Base-by-base conservation (phyloP, 1,140 invertebrate genomes). In the Bombyx mandarina region DNA sequence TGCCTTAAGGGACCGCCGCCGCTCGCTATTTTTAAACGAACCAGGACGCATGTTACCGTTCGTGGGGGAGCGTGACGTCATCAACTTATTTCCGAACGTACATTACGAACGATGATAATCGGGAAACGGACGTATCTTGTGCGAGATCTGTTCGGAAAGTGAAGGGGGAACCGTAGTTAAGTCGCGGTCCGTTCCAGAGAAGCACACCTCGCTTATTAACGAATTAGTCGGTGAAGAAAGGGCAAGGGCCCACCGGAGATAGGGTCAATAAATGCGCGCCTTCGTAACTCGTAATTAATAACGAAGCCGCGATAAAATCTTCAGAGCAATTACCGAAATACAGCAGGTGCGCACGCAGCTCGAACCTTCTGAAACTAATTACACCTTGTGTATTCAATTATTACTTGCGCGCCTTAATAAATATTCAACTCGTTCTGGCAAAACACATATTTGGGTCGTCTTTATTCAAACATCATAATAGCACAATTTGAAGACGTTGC, bases 1-100 rank as follows among this genome's bases (percentile, higher is more conserved):
- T 77, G 82, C 80, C 83, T 87, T 86, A 87, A 84, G 80, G 82
- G 82, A 86, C 74, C 67, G 78, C 68, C 69, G 68, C 50, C 63
- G 49, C 48, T 56, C 4, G 26, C 79, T 86, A 86, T 86, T 84
- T 84, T 82, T 84, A 86, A 75, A 64, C 67, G 56, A 56, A 60
- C 61, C 75, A 76, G 71, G 75, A 68, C 64, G 62, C 60, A 60
- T 58, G 58, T 49, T 57, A 58, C 52, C 58, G 61, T 57, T 50
- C 57, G 56, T 65, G 62, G 61, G 62, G 62, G 66, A 69, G 65
- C 67, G 62, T 77, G 67, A 75, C 77, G 75, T 77, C 77, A 81
- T 73, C 59, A 59, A 58, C 60, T 73, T 74, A 75, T 76, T 79
- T 79, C 60, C 57, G 70, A 73, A 58, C 62, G 62, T 62, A 63